phyloP scores from a whole-genome alignment of 2,888 invertebrate species.

The Lymantria dispar region DNA sequence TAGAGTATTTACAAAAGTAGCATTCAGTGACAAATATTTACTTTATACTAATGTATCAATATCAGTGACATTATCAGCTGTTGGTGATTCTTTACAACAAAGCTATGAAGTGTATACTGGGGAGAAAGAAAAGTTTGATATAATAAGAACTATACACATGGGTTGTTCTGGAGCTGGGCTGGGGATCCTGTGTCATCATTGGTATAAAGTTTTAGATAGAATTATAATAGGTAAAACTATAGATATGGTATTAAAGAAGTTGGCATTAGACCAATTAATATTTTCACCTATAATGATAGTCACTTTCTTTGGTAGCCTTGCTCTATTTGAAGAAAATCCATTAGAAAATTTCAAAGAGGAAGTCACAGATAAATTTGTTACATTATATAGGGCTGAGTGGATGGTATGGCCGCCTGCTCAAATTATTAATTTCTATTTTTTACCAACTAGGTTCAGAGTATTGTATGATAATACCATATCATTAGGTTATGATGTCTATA shows the following conservation, averaged over 20 bases:
- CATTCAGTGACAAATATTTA: slow-evolving; percentile 87
- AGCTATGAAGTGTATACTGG: slow-evolving; percentile 87
- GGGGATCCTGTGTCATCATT: slow-evolving; percentile 92
- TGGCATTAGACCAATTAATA: slow-evolving; percentile 91
- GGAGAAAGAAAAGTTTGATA: slow-evolving; percentile 83
- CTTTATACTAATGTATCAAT: slow-evolving; percentile 92
- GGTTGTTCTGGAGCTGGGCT: slow-evolving; percentile 90
- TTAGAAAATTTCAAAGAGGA: slow-evolving; percentile 85
- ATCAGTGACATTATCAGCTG: slow-evolving; percentile 88
- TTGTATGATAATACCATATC: slow-evolving; percentile 95
- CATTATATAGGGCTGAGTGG: slow-evolving; percentile 94
- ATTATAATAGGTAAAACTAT: slow-evolving; percentile 88
- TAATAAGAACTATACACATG: slow-evolving; percentile 88
- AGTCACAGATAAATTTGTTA: slow-evolving; percentile 88
- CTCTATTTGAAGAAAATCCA: slow-evolving; percentile 86
- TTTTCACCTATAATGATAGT: slow-evolving; percentile 93
- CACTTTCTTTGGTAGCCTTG: slow-evolving; percentile 91
- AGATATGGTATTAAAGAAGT: slow-evolving; percentile 88
- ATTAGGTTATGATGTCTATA: slow-evolving; percentile 93
- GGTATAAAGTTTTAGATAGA: slow-evolving; percentile 92
- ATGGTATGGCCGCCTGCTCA: slow-evolving; percentile 97
- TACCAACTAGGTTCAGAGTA: slow-evolving; percentile 93
- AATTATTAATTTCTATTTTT: slow-evolving; percentile 93
- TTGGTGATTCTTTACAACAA: slow-evolving; percentile 93
- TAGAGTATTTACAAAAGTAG: slow-evolving; percentile 56